Evolutionary conservation across 2,113 vertebrate genomes (phyloP), one percentile per base, ranked within the genome.

Genomic region (Panthera tigris): DNA sequence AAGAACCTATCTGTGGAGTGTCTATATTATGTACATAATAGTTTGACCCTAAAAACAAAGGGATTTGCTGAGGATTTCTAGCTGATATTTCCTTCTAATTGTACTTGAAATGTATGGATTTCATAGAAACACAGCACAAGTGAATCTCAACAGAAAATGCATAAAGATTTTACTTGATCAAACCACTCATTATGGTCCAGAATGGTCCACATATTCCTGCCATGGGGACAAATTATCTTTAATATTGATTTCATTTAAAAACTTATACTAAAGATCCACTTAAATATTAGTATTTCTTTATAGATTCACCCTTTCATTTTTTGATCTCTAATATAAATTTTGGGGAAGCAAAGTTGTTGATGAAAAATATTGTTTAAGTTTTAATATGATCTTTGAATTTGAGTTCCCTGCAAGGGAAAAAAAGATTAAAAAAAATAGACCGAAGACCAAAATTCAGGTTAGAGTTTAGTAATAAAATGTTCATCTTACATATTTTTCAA

Each of bases 401-500:
- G 29, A 69, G 57, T 86, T 96, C 33, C 33, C 92, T 96, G 3
- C 29, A 74, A 83, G 0, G 0, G 91, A 97, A 29, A 1, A 1
- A 95, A 69, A 97, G 45, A 41, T 31, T 27, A 31, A 5, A 63
- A 81, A 80, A 89, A 48, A 5, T n/a, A 61, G 39, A 68, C 25
- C 0, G 31, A 94, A 94, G 52, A 66, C 4, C 9, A 81, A 92
- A 65, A 50, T 52, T 93, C 33, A 78, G 36, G 73, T 71, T 18
- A 96, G 74, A 89, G 23, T 97, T 95, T 63, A 79, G 68, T 94
- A 95, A 90, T 36, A 97, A 96, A 96, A 96, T 80, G 41, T 90
- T 97, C 55, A 93, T 94, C 68, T 97, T 92, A 94, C 71, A 89
- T 94, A 83, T 90, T 48, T 96, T 95, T 94, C 66, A 96, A 90